A percentile compares a stretch with the other conserved stretches of the same genome.
Evolutionary conservation across 2,888 invertebrate species (phyloP).

Genomic region (Lepas anatifera): DNA sequence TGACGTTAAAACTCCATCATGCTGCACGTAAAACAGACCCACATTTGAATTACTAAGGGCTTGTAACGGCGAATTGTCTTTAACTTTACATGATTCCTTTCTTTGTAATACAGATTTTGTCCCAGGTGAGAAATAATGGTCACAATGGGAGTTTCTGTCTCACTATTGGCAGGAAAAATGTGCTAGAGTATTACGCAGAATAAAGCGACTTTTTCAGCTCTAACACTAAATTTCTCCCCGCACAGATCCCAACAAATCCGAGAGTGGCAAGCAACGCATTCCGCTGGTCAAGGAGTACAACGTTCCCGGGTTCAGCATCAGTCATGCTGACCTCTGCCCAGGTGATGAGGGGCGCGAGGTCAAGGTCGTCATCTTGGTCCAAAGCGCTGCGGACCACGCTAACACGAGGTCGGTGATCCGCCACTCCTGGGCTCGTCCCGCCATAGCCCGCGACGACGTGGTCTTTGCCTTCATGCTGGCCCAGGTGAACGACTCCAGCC

Average conservation of each 20-base stretch:
- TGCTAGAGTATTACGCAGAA: no score
- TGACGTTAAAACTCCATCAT: no score
- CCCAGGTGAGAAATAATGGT: no score
- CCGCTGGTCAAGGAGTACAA: background rate
- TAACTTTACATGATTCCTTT: no score
- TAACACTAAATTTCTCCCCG: no score
- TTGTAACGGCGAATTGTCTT: no score
- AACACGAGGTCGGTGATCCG: background rate
- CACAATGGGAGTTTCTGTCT: no score
- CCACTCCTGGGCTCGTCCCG: conserved; percentile 10
- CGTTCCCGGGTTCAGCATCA: background rate
- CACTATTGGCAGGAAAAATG: no score
- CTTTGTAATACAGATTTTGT: no score
- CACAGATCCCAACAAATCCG: background rate
- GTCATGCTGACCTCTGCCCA: background rate
- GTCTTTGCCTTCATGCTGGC: conserved; percentile 10
- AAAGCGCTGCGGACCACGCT: background rate
- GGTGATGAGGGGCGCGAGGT: background rate
- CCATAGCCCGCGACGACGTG: background rate
- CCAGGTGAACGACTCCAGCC: background rate
- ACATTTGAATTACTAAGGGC: no score
- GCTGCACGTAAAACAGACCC: no score
- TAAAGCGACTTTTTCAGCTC: no score
- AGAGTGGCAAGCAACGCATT: background rate
- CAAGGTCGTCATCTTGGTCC: conserved; percentile 2